A percentile compares a stretch with the other conserved stretches of the same genome.
phyloP scores from a whole-genome alignment of 2,888 invertebrate genomes.

The Furcula furcula region DNA sequence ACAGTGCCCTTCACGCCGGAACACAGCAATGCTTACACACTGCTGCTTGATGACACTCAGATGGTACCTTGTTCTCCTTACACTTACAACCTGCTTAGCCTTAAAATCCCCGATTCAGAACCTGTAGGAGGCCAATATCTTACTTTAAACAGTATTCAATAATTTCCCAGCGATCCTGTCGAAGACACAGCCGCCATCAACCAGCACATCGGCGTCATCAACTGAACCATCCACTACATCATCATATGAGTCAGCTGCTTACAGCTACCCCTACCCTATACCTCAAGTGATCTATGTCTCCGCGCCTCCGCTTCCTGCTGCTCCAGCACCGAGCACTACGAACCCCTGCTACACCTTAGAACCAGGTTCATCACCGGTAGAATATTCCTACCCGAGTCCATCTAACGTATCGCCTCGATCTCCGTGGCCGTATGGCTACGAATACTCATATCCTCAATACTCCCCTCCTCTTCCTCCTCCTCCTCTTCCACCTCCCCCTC shows the following conservation, averaged over 20 bases:
- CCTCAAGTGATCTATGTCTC: conserved; percentile 51
- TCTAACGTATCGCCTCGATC: conserved; percentile 4
- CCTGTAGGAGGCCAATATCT: too few species aligned
- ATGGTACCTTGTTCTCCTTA: too few species aligned
- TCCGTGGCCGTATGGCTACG: conserved; percentile 11
- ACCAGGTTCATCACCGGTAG: conserved; percentile 6
- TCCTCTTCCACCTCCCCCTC: conserved; percentile 18
- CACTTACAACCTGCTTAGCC: too few species aligned
- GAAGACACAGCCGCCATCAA: conserved; percentile 25
- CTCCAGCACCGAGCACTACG: conserved; percentile 23
- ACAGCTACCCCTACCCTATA: conserved; percentile 29
- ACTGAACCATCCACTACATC: conserved; percentile 27
- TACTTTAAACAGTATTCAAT: background rate
- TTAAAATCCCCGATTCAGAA: too few species aligned
- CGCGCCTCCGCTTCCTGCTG: conserved; percentile 27
- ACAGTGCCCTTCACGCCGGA: too few species aligned
- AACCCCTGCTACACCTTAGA: conserved; percentile 16
- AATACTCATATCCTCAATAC: conserved; percentile 6
- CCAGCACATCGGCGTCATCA: conserved; percentile 23
- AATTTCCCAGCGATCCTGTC: conserved; percentile 36
- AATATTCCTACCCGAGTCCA: conserved; percentile 10
- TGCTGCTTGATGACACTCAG: too few species aligned
- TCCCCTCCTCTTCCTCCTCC: conserved; percentile 14
- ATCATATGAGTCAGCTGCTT: conserved; percentile 34
- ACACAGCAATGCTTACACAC: too few species aligned